These are phyloP conservation scores for Mastomys coucha DNA, from an alignment of 2,113 vertebrate species.

Conservation along the genomic window DNA sequence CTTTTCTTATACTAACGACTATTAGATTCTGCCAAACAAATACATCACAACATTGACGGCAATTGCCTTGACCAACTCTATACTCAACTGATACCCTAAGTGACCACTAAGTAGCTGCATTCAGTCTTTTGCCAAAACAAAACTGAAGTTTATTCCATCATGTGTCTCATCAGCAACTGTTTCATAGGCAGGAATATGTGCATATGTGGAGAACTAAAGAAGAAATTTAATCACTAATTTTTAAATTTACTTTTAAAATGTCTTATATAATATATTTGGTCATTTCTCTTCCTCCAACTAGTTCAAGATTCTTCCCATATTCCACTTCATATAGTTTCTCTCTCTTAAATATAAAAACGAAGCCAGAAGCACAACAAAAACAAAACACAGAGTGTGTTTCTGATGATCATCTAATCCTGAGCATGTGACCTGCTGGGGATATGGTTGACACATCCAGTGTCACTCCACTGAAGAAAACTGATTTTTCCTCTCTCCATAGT, in stretches of 20 bases:
- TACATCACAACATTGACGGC: background rate
- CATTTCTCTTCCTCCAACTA: background rate
- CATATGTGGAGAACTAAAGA: background rate
- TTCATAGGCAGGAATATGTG: background rate
- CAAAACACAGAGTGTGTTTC: background rate
- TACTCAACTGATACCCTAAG: background rate
- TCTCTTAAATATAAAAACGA: background rate
- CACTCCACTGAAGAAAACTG: background rate
- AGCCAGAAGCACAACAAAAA: background rate
- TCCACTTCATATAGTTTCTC: background rate
- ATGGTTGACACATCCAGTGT: background rate
- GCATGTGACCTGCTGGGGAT: background rate
- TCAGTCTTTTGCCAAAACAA: background rate
- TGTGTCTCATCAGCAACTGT: background rate
- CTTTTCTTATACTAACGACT: background rate
- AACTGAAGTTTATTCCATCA: background rate
- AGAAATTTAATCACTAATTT: no score
- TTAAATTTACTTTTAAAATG: background rate
- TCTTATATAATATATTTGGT: background rate
- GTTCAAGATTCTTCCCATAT: background rate
- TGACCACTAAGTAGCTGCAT: background rate
- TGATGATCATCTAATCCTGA: background rate
- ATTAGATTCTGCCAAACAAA: slow-evolving; percentile 1
- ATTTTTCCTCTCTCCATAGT: background rate
- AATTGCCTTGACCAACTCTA: slow-evolving; percentile 16